These are phyloP conservation scores for Sylvietta virens DNA, from an alignment of 2,113 vertebrate species.

Conservation along the genomic window DNA sequence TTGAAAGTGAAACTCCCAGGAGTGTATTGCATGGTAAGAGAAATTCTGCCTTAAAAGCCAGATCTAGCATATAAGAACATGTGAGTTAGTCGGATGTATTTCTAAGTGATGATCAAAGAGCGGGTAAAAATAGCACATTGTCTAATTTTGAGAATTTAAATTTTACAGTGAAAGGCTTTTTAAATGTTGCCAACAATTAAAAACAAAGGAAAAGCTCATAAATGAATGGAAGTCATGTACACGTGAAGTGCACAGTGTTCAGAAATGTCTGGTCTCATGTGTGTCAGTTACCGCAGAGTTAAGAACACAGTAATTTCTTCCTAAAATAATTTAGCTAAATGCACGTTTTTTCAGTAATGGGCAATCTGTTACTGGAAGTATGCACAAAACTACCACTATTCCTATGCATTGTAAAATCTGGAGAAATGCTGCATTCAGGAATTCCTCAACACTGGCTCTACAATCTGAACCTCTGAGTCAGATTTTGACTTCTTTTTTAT, in stretches of 20 bases:
- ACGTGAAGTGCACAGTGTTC: not conserved
- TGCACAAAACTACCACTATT: not conserved
- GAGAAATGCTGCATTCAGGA: not conserved
- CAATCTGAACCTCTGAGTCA: constrained; percentile 13
- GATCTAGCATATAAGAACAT: not conserved
- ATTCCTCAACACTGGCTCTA: not conserved
- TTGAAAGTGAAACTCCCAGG: not conserved
- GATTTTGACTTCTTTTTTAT: not conserved
- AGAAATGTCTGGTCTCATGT: not conserved
- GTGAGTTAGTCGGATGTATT: not conserved
- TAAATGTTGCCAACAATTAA: not conserved
- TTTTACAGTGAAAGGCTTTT: not conserved
- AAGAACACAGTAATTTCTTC: not conserved
- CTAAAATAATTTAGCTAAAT: constrained; percentile 5
- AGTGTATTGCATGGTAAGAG: not conserved
- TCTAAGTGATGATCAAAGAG: not conserved
- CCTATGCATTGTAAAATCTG: not conserved
- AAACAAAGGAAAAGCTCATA: not conserved
- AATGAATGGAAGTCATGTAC: not conserved
- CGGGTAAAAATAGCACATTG: not conserved
- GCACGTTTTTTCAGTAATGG: not conserved
- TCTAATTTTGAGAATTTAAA: not conserved
- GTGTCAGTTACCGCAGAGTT: not conserved
- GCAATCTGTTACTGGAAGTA: constrained; percentile 22
- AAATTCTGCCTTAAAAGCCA: not conserved